phyloP scores from a whole-genome alignment of 2,113 vertebrate genomes.

The Cynocephalus volans region DNA sequence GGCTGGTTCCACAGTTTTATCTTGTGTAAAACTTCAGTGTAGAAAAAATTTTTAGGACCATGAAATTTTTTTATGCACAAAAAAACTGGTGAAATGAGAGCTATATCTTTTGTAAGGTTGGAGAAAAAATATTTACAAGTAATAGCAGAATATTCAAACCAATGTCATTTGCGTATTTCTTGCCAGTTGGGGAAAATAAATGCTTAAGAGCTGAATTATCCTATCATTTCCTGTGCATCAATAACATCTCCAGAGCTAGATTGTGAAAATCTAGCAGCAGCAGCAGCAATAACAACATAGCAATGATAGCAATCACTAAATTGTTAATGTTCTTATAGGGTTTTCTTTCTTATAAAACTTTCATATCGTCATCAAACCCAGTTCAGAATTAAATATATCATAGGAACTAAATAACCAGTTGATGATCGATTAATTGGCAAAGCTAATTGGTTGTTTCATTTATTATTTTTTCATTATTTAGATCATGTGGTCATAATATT shows the following conservation, averaged over 20 bases:
- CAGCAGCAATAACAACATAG: too few species aligned
- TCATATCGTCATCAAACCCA: background rate
- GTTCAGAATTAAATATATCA: constrained; percentile 34
- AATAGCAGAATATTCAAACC: constrained; percentile 55
- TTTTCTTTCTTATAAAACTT: constrained; percentile 64
- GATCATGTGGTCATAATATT: background rate
- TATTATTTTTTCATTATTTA: constrained; percentile 73
- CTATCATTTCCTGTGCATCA: background rate
- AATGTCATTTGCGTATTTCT: constrained; percentile 3
- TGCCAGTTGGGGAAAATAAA: constrained; percentile 57
- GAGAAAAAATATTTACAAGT: constrained; percentile 57
- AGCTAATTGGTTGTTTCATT: constrained; percentile 24
- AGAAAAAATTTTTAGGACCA: constrained; percentile 31
- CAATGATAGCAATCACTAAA: too few species aligned
- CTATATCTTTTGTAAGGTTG: constrained; percentile 16
- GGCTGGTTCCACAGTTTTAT: constrained; percentile 18
- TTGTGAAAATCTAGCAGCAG: background rate
- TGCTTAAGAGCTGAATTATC: constrained; percentile 22
- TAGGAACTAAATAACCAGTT: background rate
- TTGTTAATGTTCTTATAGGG: background rate
- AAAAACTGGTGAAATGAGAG: constrained; percentile 23
- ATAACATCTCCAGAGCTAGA: background rate
- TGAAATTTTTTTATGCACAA: constrained; percentile 17
- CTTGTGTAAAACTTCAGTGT: constrained; percentile 8
- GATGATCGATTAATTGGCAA: constrained; percentile 58